Base-by-base conservation (phyloP, 2,113 vertebrate genomes). In the Corythornis cristatus region DNA sequence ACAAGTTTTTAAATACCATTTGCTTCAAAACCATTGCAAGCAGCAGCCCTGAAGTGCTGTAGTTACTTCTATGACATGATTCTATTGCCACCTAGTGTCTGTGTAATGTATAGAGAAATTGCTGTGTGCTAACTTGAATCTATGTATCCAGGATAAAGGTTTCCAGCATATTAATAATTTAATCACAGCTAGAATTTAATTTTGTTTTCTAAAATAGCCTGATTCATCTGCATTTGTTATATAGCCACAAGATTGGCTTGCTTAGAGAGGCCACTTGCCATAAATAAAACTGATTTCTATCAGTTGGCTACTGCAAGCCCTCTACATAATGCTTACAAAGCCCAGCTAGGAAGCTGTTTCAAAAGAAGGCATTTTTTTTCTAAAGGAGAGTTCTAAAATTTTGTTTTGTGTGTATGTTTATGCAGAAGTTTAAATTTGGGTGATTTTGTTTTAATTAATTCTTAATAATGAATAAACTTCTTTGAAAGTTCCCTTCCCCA, bases 41-140 rank as follows among this genome's bases (percentile, higher is more conserved):
- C 35, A 62, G 37, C 46, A 79, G 17, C 33, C 51, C 22, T 6
- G 0, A 61, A 56, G 40, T 62, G n/a, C 40, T 9, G 18, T 35
- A 35, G 9, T 51, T 60, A 40, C 37, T 90, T 92, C 43, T 82
- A 13, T 80, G 70, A 22, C 28, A 78, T 97, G 96, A 70, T 85
- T 96, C 95, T 96, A 96, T 89, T 97, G 97, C 98, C 99, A 98
- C 97, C 98, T 98, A 96, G 97, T 98, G 98, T 31, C 8, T 53
- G 6, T 72, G 53, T 67, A 16, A 66, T 77, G 61, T 35, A n/a
- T 22, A 35, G 37, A 26, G 61, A 81, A 78, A 76, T 79, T 43
- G 48, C 20, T 19, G 3, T 22, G 31, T 71, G 50, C 64, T 60
- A 26, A 9, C 14, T 46, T 64, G 46, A 14, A 37, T 70, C 82